Evolutionary conservation across 2,888 invertebrate species (phyloP), one percentile per base, ranked within the genome.

Genomic region (Congeria kusceri): DNA sequence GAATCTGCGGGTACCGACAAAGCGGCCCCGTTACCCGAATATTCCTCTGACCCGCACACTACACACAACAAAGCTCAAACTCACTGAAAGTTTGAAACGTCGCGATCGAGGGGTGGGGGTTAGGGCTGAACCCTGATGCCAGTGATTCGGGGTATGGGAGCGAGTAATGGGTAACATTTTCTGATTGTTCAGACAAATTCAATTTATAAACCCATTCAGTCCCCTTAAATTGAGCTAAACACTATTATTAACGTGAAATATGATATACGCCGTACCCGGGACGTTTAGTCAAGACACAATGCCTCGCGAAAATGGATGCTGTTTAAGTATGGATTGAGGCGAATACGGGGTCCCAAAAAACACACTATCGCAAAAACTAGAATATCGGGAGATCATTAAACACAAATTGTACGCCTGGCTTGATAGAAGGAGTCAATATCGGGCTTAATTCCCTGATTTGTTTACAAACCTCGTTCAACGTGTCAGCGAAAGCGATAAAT

Each of bases 401-500:
- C 63, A 69, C 70, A 72, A 53, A 69, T 77, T 66, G 69, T 39
- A 74, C 66, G 83, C 68, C 66, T 77, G 71, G 70, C 27, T 75
- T 59, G 70, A 61, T 74, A 63, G 67, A 28, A 73, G 73, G 49
- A 75, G 71, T 44, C 63, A 69, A 25, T 23, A 66, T 46, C 56
- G 74, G 59, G 70, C 56, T 61, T 57, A 32, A 65, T 64, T 32
- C 77, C 53, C 73, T 79, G 83, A 83, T 83, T 83, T 83, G 83
- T 83, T 83, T 77, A 64, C 61, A 39, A 70, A 29, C 39, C 28
- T 62, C 66, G 64, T 76, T 83, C 66, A 77, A 58, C 67, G 79
- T 79, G 79, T 83, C 83, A 83, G 49, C 69, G 56, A 65, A 74
- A 70, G 32, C 77, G 83, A 83, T 83, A 83, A 83, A 83, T 80